Evolutionary conservation across 2,797 vertebrate genomes (phyloP), one percentile per base, ranked within the genome.

Genomic region (Anguilla pacifica): DNA sequence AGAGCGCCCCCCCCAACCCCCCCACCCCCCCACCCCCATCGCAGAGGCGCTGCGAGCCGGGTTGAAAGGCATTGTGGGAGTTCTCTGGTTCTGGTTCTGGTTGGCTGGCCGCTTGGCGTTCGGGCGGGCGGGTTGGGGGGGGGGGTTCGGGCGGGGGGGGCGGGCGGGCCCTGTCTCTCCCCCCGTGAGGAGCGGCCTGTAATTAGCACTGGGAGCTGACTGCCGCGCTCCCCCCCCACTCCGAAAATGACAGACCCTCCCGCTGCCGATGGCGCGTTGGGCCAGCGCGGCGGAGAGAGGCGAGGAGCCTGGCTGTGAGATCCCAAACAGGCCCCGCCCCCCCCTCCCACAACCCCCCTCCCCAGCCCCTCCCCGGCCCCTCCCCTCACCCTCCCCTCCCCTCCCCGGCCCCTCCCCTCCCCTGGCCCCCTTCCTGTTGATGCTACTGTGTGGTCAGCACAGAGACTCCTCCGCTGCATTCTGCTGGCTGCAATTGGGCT

Each of bases 201-300:
- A 95, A 95, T 96, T 94, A 94, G 91, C 89, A 91, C 92, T 91
- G 84, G 79, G 88, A 91, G 91, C 92, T 81, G 88, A 84, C 91
- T 93, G 93, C 93, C 90, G 92, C 94, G 93, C 94, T 94, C 93
- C 92, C 92, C 91, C 31, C 31, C 31, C 31, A 0, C 31, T 0
- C 31, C 31, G 90, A 92, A 94, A 94, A 95, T 94, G 93, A 94
- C 93, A 94, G 93, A 93, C 89, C 92, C 90, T 84, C 85, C 89
- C 90, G 88, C 89, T 89, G 89, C 89, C 86, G 87, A 88, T 89
- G 87, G 89, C 64, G 82, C 87, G 81, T 87, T 87, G 72, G 87
- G 87, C 51, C 85, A 91, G 90, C 90, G 85, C 90, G 61, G 55
- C 83, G 82, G 86, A 91, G 89, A 89, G 88, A 79, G 35, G 35